A percentile compares a stretch with the other conserved stretches of the same genome.
Evolutionary conservation across 2,888 invertebrate species (phyloP).

Genomic region (Nowickia ferox): DNA sequence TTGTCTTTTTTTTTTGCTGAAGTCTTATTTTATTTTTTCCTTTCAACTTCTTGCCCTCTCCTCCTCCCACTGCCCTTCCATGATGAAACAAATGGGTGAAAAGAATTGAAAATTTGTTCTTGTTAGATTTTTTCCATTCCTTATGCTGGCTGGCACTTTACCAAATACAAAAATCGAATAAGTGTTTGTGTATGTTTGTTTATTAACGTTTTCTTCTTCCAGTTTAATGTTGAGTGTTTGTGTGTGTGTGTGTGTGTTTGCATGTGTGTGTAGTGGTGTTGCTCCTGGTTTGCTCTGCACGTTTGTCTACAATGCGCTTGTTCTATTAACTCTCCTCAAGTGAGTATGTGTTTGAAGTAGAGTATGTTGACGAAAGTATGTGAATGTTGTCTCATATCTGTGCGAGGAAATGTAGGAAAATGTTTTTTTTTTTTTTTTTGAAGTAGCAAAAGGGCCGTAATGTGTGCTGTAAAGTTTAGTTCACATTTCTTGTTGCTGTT

Average conservation of each 20-base stretch:
- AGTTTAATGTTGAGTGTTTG: background rate
- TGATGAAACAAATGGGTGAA: constrained; percentile 11
- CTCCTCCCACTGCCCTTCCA: constrained; percentile 29
- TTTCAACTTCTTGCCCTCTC: constrained; percentile 39
- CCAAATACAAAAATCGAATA: constrained; percentile 63
- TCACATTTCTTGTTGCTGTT: constrained; percentile 28
- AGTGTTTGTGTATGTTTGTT: constrained; percentile 29
- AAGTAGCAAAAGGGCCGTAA: constrained; percentile 46
- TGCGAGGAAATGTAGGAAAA: constrained; percentile 33
- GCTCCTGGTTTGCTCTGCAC: constrained; percentile 44
- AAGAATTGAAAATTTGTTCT: constrained; percentile 58
- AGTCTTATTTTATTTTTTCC: constrained; percentile 47
- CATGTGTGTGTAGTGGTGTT: constrained; percentile 28
- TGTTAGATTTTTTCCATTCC: constrained; percentile 50
- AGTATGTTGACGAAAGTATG: constrained; percentile 19
- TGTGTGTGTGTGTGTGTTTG: constrained; percentile 21
- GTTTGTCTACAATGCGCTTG: constrained; percentile 63
- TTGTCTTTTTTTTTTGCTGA: constrained; percentile 52
- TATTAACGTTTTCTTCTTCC: constrained; percentile 41
- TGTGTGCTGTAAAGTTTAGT: constrained; percentile 52
- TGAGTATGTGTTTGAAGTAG: constrained; percentile 39
- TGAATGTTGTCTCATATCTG: background rate
- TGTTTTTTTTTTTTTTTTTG: background rate
- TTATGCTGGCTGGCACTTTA: constrained; percentile 73
- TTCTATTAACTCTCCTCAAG: constrained; percentile 66